Base-by-base conservation (phyloP, 2,797 vertebrate species). In the Bradypodion pumilum region DNA sequence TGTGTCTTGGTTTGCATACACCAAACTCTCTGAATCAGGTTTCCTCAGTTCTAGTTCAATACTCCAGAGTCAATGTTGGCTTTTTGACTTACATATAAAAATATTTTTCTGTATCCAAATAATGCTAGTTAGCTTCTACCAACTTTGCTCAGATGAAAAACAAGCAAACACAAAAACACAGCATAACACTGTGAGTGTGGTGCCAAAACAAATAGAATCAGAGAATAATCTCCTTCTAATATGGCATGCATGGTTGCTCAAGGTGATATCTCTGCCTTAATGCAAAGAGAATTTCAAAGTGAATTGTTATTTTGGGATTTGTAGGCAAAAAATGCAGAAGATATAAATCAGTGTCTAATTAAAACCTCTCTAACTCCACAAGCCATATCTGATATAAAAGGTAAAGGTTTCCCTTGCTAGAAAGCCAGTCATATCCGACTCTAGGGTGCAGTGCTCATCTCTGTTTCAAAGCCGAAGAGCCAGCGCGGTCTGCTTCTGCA, bases 321-420 rank as follows among this genome's bases (percentile, higher is more conserved):
- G 91, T 83, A 81, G 81, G 81, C 89, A 95, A 95, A 94, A 88
- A 92, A 92, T 92, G 82, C 82, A 89, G 88, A 95, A 95, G 89
- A 94, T 94, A 95, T 95, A 91, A 84, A 92, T 94, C 89, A 93
- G 88, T 79, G 90, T 84, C 88, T 89, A 90, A 90, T 91, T 92
- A 92, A 95, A 94, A 94, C 85, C 78, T 86, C 86, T 90, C 74
- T 91, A 91, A 87, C 82, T 93, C 90, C 56, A 86, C 75, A 62
- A 63, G 91, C 59, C 91, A 63, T 90, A 89, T 91, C 89, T 66
- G 29, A 69, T 92, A 94, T 94, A 88, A n/a, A n/a, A n/a, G n/a
- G n/a, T n/a, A n/a, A n/a, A n/a, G n/a, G n/a, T n/a, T n/a, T n/a
- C n/a, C n/a, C n/a, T n/a, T n/a, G n/a, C n/a, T n/a, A n/a, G n/a